Conservation (phyloP, 1,140 invertebrate genomes). For the Drosophila athabasca region DNA sequence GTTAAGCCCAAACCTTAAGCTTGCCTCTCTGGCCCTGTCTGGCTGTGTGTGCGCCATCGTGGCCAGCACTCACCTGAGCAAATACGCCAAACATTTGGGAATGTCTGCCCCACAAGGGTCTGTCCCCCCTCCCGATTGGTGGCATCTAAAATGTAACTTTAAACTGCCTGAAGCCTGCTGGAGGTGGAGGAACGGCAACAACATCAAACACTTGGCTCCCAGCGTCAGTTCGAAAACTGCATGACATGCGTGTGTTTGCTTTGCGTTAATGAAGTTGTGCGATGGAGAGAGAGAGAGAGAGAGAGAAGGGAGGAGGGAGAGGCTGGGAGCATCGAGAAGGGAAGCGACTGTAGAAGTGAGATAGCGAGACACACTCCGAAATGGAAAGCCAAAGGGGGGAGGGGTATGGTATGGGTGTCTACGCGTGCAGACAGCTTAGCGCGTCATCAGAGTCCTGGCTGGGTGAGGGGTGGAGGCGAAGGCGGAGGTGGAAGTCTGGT, state of each 20-base stretch:
- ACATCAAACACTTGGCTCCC: slow-evolving; percentile 77
- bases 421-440: slow-evolving; percentile 68
- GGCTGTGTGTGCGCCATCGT: too few species aligned
- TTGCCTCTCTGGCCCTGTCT: slow-evolving; percentile 5
- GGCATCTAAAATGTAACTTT: slow-evolving; percentile 72
- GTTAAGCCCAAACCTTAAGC: slow-evolving; percentile 17
- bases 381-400: background rate
- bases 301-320: too few species aligned
- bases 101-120: slow-evolving; percentile 22
- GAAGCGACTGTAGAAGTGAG: too few species aligned
- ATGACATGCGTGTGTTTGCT: slow-evolving; percentile 82
- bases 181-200: slow-evolving; percentile 37
- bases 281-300: slow-evolving; percentile 15
- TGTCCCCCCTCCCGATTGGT: slow-evolving; percentile 1
- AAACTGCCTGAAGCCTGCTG: slow-evolving; percentile 54
- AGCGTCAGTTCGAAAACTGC: slow-evolving; percentile 66
- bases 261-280: slow-evolving; percentile 81
- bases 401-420: slow-evolving; percentile 12
- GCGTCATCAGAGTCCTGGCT: slow-evolving; percentile 48
- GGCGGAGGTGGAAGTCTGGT: background rate
- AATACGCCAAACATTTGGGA: slow-evolving; percentile 44
- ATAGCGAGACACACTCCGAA: too few species aligned
- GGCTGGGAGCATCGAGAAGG: too few species aligned
- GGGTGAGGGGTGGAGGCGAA: too few species aligned
- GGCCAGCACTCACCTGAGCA: slow-evolving; percentile 40